Conservation (phyloP, 2,113 vertebrate species). For the Saimiri boliviensis region DNA sequence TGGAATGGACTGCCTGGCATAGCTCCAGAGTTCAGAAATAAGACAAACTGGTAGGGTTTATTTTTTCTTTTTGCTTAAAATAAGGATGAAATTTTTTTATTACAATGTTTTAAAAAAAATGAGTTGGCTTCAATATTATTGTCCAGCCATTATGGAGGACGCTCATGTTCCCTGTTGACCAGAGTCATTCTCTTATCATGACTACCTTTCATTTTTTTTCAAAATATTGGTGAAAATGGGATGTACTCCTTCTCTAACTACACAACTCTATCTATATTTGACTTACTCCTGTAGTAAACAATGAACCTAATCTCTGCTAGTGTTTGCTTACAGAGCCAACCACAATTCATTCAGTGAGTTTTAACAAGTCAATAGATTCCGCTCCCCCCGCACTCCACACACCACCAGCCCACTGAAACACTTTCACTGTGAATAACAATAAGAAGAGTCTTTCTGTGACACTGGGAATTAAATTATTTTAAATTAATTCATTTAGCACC, state of each 20-base stretch:
- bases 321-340: background rate
- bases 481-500: background rate
- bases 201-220: background rate
- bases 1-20: background rate
- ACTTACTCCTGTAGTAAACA: background rate
- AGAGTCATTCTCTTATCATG: background rate
- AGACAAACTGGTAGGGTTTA: background rate
- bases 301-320: background rate
- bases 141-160: fast-evolving
- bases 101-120: background rate
- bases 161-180: background rate
- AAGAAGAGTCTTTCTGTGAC: background rate
- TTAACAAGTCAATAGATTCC: background rate
- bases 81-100: background rate
- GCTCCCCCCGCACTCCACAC: fast-evolving
- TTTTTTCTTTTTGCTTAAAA: background rate
- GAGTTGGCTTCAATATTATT: background rate
- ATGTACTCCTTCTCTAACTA: background rate
- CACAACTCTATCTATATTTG: background rate
- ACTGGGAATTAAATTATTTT: background rate
- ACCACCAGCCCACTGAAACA: background rate
- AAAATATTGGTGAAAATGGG: background rate
- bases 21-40: background rate
- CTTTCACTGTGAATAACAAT: background rate
- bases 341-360: background rate